Evolutionary conservation across 2,797 vertebrate species (phyloP).

Genomic region (Darevskia mixta): DNA sequence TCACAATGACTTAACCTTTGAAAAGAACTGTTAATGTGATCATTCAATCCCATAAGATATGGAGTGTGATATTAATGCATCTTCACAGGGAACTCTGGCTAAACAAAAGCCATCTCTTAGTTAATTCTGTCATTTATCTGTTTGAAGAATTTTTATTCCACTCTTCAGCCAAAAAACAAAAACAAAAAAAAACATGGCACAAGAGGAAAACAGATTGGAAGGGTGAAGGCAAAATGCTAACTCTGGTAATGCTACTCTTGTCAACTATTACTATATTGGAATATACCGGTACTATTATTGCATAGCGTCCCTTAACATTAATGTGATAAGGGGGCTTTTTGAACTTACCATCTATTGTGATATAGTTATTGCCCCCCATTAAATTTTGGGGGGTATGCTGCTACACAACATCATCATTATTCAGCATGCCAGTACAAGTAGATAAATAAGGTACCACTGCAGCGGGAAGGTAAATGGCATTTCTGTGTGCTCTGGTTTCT

Average conservation of each 20-base stretch:
- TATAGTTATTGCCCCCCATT: too few species aligned
- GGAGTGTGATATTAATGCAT: neutral
- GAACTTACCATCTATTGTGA: too few species aligned
- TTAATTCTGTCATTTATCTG: neutral
- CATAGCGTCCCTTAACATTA: neutral
- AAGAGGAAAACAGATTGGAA: neutral
- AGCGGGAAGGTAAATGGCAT: too few species aligned
- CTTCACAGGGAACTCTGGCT: neutral
- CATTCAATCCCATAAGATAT: neutral
- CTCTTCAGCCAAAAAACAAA: neutral
- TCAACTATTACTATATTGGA: neutral
- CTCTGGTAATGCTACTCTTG: neutral
- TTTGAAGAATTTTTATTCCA: too few species aligned
- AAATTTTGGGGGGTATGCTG: too few species aligned
- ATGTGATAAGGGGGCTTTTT: neutral
- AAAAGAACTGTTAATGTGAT: neutral
- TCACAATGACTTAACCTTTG: neutral
- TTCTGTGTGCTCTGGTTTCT: too few species aligned
- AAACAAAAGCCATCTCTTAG: neutral
- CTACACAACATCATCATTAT: too few species aligned
- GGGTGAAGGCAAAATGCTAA: neutral
- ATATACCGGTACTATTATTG: neutral
- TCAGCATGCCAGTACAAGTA: too few species aligned
- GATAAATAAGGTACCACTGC: too few species aligned
- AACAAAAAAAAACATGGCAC: neutral